These are phyloP conservation scores for Ennomos erosarius DNA, from an alignment of 2,888 invertebrate species.

Conservation along the genomic window DNA sequence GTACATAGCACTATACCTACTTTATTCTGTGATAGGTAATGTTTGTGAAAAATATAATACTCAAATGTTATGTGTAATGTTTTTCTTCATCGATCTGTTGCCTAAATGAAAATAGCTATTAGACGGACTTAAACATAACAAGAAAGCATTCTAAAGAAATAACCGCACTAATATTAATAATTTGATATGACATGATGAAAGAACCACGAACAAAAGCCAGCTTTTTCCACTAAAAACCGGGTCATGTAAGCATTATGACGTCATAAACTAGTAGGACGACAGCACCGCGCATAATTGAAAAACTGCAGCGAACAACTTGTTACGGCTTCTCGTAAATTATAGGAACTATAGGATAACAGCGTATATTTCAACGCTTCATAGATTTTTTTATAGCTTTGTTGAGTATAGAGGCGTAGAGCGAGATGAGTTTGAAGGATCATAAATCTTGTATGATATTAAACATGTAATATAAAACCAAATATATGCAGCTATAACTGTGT, in stretches of 20 bases:
- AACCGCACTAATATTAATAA: no score
- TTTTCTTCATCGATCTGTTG: no score
- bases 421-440: constrained; percentile 27
- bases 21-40: no score
- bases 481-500: no score
- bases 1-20: not conserved
- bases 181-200: no score
- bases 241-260: constrained; percentile 20
- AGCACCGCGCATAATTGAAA: constrained; percentile 29
- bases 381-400: constrained; percentile 28
- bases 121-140: no score
- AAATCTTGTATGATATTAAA: constrained; percentile 24
- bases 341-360: constrained; percentile 28
- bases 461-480: constrained; percentile 1
- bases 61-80: no score
- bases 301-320: constrained; percentile 29
- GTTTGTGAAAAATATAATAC: no score
- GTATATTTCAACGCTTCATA: constrained; percentile 30
- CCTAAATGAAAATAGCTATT: no score
- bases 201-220: no score
- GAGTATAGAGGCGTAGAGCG: constrained; percentile 21
- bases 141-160: no score
- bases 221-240: not conserved
- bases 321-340: constrained; percentile 36
- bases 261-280: constrained; percentile 21